A percentile compares a stretch with the other conserved stretches of the same genome.
Conservation (phyloP, 92 coral and sea anemone species). For the Diadumene lineata region DNA sequence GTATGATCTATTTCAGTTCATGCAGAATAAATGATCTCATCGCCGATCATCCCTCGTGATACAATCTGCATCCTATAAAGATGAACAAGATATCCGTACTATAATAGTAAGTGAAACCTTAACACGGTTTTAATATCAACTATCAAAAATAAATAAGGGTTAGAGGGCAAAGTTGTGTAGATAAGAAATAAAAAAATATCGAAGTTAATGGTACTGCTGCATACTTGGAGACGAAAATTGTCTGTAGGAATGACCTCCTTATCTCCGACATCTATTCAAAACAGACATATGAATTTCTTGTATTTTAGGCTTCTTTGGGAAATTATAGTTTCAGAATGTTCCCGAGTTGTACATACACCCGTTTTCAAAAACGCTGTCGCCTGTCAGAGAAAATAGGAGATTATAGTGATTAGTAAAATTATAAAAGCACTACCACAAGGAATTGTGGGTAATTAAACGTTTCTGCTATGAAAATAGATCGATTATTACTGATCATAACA, state of each 20-base stretch:
- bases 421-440: no score
- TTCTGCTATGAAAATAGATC: no score
- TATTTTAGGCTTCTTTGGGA: no score
- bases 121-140: conserved; percentile 26
- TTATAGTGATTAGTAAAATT: no score
- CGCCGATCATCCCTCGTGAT: conserved; percentile 4
- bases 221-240: neutral
- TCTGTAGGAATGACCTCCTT: neutral
- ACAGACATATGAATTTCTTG: no score
- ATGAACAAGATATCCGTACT: conserved; percentile 21
- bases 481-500: no score
- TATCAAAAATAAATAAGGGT: conserved; percentile 1
- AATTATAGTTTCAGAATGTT: no score
- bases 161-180: conserved; percentile 16
- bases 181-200: neutral
- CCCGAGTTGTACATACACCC: no score
- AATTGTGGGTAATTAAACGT: no score
- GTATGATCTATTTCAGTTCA: neutral
- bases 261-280: neutral
- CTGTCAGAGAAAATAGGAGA: no score
- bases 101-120: conserved; percentile 11
- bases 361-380: no score
- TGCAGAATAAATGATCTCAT: neutral
- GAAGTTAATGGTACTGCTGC: neutral
- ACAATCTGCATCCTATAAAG: conserved; percentile 23